These are phyloP conservation scores for Progne subis DNA, from an alignment of 2,113 vertebrate genomes.

Conservation along the genomic window DNA sequence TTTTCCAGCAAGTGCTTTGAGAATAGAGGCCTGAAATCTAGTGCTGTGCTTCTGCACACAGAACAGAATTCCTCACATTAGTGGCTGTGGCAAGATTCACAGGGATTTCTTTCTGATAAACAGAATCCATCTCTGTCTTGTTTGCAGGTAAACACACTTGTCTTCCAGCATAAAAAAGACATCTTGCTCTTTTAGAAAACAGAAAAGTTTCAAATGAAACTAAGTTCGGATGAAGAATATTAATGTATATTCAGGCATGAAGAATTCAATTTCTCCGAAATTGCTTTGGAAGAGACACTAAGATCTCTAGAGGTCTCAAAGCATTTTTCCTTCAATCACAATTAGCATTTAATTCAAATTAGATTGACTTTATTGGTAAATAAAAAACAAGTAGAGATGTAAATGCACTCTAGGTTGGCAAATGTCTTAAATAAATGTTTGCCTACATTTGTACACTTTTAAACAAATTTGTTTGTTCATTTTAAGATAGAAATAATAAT, in stretches of 20 bases:
- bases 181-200: slow-evolving; percentile 29
- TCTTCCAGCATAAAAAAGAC: slow-evolving; percentile 14
- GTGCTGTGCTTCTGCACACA: slow-evolving; percentile 1
- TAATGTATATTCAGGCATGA: slow-evolving; percentile 26
- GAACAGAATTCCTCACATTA: slow-evolving; percentile 30
- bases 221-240: slow-evolving; percentile 21
- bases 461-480: neutral
- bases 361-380: slow-evolving; percentile 28
- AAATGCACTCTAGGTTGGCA: neutral
- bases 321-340: slow-evolving; percentile 5
- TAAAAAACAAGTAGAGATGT: neutral
- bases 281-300: neutral
- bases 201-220: slow-evolving; percentile 37
- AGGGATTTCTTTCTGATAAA: neutral
- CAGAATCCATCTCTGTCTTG: slow-evolving; percentile 36
- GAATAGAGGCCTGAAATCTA: slow-evolving; percentile 23
- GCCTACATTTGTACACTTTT: neutral
- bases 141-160: slow-evolving; percentile 42
- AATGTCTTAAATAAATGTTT: neutral
- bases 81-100: slow-evolving; percentile 1
- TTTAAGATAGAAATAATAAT: neutral
- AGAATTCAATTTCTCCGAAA: slow-evolving; percentile 10
- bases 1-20: neutral
- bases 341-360: slow-evolving; percentile 45
- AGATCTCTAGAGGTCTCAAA: slow-evolving; percentile 32